A percentile compares a stretch with the other conserved stretches of the same genome.
These are phyloP conservation scores for Calycopis cecrops DNA, from an alignment of 1,140 invertebrate genomes.

Conservation along the genomic window DNA sequence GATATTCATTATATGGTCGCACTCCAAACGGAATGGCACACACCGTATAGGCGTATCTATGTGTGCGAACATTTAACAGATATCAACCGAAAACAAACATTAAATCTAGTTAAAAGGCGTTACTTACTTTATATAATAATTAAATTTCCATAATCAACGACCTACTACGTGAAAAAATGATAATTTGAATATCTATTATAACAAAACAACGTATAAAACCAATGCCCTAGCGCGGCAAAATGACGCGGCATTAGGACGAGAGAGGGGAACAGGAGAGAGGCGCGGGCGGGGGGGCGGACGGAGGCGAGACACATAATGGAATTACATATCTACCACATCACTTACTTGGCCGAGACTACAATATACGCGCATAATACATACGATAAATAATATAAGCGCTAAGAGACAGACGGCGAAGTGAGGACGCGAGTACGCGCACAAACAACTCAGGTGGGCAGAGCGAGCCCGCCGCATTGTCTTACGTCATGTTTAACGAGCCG, in stretches of 20 bases:
- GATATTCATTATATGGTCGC: conserved; percentile 16
- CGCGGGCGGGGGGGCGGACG: conserved; percentile 46
- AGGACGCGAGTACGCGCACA: conserved; percentile 21
- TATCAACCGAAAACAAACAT: not conserved
- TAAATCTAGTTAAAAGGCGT: conserved; percentile 1
- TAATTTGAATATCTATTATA: conserved; percentile 64
- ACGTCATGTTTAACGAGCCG: conserved; percentile 39
- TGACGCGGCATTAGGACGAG: conserved; percentile 59
- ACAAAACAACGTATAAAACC: conserved; percentile 58
- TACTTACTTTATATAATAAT: not conserved
- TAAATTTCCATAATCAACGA: not conserved
- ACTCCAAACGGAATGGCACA: conserved; percentile 12
- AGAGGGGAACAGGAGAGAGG: conserved; percentile 38
- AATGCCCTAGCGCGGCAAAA: conserved; percentile 55
- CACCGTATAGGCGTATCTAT: not conserved
- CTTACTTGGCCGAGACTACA: conserved; percentile 55
- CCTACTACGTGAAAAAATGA: conserved; percentile 17
- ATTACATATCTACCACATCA: conserved; percentile 68
- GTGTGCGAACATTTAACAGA: conserved; percentile 8
- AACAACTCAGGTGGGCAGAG: conserved; percentile 42
- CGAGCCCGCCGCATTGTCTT: conserved; percentile 36
- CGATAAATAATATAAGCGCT: conserved; percentile 35
- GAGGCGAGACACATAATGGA: conserved; percentile 67
- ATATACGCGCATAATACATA: conserved; percentile 44
- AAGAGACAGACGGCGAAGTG: conserved; percentile 29